These are phyloP conservation scores for Theristicus caerulescens DNA, from an alignment of 2,113 vertebrate genomes.

Conservation along the genomic window DNA sequence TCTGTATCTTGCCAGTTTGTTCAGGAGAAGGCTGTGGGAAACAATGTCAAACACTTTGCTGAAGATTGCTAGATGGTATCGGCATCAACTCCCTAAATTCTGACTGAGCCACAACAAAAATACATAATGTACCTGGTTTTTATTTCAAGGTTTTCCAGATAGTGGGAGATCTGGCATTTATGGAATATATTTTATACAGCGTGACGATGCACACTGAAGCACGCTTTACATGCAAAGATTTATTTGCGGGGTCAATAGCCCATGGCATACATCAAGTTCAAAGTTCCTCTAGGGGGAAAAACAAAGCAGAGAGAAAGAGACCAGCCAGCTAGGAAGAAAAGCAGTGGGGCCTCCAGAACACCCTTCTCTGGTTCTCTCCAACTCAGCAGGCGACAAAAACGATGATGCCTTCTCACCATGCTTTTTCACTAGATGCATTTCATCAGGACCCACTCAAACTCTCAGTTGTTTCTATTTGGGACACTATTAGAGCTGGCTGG, in stretches of 20 bases:
- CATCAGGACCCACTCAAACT: not conserved
- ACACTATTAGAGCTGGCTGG: not conserved
- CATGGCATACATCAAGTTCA: not conserved
- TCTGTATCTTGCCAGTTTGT: not conserved
- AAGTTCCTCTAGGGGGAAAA: not conserved
- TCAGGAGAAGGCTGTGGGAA: not conserved
- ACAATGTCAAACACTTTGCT: not conserved
- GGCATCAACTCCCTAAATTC: not conserved
- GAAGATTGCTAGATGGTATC: not conserved
- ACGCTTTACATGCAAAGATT: not conserved
- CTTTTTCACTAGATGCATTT: not conserved
- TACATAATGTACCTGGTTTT: no score
- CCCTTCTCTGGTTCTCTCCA: not conserved
- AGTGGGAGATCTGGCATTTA: not conserved
- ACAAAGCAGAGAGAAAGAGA: not conserved
- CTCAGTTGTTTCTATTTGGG: not conserved
- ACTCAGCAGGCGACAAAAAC: not conserved
- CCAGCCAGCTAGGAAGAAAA: not conserved
- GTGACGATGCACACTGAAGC: not conserved
- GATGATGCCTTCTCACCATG: not conserved
- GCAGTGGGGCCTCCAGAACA: not conserved
- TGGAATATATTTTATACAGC: not conserved
- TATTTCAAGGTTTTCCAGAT: not conserved
- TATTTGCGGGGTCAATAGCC: not conserved
- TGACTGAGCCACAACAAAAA: not conserved